Evolutionary conservation across 1,140 invertebrate genomes (phyloP), one percentile per base, ranked within the genome.

Genomic region (Musca domestica): DNA sequence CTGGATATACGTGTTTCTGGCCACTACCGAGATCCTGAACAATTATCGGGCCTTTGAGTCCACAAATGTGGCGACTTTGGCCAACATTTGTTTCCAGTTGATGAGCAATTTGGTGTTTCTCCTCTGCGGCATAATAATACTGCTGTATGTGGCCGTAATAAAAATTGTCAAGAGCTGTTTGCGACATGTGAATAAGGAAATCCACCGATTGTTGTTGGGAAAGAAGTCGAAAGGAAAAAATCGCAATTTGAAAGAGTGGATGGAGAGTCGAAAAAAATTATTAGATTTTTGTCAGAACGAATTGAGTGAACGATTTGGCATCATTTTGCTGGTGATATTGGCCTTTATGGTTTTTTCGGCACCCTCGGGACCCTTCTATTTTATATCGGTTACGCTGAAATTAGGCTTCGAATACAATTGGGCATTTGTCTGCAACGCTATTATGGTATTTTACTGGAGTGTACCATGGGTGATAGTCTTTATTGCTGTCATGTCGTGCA

Each of bases 281-380:
- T 30, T 78, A 0, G 52, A 65, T 34, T 46, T 77, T 56, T 77
- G 73, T 61, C 65, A 67, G 14, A 61, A 73, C 15, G 48, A 74
- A 20, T 27, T 78, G 23, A 78, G 68, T 70, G 67, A 51, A n/a
- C 66, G 30, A 9, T 74, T 76, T 48, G 76, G 76, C 0, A 25
- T 71, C 2, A 48, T 74, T 0, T 25, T 76, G 48, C 49, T 67
- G 15, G 1, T 72, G 5, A 73, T 77, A 17, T 69, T 71, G 51
- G 72, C 69, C 3, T 72, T 66, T 67, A 23, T 70, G 3, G 56
- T 76, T 1, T 25, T 72, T 41, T 70, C 69, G 4, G 61, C 70
- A 2, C 73, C 72, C 6, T 46, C 48, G 3, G 70, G 74, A 22
- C 72, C 73, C 0, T 78, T 77, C 34, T 75, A 69, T 19, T 14